Percentiles rank a stretch among this genome's conserved stretches.
Evolutionary conservation across 2,113 vertebrate genomes (phyloP).

Genomic region (Catharus bicknelli): DNA sequence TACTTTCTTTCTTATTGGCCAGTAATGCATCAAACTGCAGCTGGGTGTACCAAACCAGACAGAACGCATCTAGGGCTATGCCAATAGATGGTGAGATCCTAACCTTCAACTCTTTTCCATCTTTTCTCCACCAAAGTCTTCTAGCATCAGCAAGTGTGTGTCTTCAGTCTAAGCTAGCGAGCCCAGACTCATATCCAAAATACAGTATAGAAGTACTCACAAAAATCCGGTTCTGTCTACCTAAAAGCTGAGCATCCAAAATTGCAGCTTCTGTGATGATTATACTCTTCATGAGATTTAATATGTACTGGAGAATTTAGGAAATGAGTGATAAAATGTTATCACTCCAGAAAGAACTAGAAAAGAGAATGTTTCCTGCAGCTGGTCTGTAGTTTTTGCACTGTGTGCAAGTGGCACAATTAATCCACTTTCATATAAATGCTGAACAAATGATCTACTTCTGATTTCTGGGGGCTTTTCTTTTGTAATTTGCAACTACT

Average conservation of each 20-base stretch:
- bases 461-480: not conserved
- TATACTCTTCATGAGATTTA: not conserved
- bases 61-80: not conserved
- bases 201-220: not conserved
- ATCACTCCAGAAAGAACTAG: not conserved
- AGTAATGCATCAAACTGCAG: not conserved
- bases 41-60: not conserved
- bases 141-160: fast-evolving
- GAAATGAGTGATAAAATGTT: not conserved
- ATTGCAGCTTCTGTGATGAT: fast-evolving
- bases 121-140: not conserved
- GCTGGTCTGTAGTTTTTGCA: not conserved
- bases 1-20: not conserved
- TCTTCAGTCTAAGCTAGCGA: not conserved
- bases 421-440: not conserved
- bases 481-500: not conserved
- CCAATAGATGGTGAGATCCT: not conserved
- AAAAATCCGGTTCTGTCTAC: not conserved
- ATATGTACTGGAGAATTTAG: not conserved
- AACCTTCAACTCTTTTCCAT: not conserved
- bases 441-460: not conserved
- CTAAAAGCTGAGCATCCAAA: not conserved
- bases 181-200: not conserved
- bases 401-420: not conserved
- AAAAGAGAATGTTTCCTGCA: not conserved